Conservation (phyloP, 2,888 invertebrate species). For the Aspidiotus destructor region DNA sequence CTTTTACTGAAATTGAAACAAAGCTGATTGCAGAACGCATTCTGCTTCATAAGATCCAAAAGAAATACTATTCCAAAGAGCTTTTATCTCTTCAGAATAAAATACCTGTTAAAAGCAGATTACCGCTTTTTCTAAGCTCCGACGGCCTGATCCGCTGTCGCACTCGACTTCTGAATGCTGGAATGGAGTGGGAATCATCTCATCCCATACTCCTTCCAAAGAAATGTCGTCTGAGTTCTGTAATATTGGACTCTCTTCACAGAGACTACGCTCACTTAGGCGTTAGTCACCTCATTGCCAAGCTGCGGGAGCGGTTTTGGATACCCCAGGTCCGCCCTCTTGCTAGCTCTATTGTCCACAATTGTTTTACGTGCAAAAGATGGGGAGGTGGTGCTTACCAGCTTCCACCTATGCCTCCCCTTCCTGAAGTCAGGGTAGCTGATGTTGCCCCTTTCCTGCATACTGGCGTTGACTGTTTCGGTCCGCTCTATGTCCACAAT, state of each 20-base stretch:
- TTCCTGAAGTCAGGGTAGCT: too few relatives aligned
- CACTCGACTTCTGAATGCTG: not conserved
- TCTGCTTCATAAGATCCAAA: not conserved
- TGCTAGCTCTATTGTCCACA: not conserved
- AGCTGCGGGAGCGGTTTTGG: not conserved
- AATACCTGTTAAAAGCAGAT: not conserved
- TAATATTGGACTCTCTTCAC: not conserved
- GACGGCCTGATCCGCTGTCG: conserved; percentile 2
- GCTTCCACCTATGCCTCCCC: not conserved
- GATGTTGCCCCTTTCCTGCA: too few relatives aligned
- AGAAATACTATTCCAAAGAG: not conserved
- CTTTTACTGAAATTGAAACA: not conserved
- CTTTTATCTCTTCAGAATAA: not conserved
- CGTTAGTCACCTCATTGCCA: not conserved
- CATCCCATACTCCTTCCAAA: not conserved
- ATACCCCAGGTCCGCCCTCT: not conserved
- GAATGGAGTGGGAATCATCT: not conserved
- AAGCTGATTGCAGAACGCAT: not conserved
- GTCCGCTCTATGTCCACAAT: too few relatives aligned
- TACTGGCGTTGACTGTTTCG: too few relatives aligned
- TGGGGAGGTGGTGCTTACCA: not conserved
- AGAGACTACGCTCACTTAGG: not conserved
- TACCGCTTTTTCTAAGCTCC: not conserved
- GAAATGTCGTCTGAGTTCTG: not conserved
- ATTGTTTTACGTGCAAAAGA: not conserved